Base-by-base conservation (phyloP, 2,888 invertebrate genomes). In the Ypsolopha sequella region DNA sequence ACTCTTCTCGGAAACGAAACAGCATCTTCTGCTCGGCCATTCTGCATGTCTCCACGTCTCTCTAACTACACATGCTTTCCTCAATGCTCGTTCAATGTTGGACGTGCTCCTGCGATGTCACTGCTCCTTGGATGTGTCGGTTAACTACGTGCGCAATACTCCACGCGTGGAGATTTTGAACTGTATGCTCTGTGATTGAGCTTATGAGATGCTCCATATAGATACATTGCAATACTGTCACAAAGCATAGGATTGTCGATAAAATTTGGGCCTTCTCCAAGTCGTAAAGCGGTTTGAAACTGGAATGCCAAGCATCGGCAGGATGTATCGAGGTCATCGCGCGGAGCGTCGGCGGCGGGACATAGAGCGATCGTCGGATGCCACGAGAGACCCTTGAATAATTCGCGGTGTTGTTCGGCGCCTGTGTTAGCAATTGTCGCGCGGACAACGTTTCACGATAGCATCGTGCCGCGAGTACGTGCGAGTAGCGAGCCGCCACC, bases 401-500 rank as follows among this genome's bases (percentile, higher is more conserved):
- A 80, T 80, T 80, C 73, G 76, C 77, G 69, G 65, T 68, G 79
- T 70, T 68, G 64, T 65, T 58, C 70, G 70, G 74, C 76, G 73
- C 71, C 76, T 64, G 75, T 76, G 80, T 79, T 77, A 79, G 80
- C 81, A 82, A 81, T 82, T 82, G 84, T 82, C 82, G 81, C 80
- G 73, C 70, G 63, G 68, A 63, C 70, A 66, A 65, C 57, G 61
- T 63, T 76, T 76, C 71, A 62, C 68, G 84, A 85, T 85, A 82
- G 62, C 71, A 84, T 84, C 82, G 67, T 62, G 62, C 79, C 78
- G 73, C 68, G 38, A 9, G 47, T 33, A 43, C 46, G 46, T 44
- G 52, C 47, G 24, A 24, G 24, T 24, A 24, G 50, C 64, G 59
- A 61, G 60, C 41, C 66, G 67, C 61, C 76, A 73, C 70, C 76